Evolutionary conservation across 2,113 vertebrate species (phyloP).

Genomic region (Cromileptes altivelis): DNA sequence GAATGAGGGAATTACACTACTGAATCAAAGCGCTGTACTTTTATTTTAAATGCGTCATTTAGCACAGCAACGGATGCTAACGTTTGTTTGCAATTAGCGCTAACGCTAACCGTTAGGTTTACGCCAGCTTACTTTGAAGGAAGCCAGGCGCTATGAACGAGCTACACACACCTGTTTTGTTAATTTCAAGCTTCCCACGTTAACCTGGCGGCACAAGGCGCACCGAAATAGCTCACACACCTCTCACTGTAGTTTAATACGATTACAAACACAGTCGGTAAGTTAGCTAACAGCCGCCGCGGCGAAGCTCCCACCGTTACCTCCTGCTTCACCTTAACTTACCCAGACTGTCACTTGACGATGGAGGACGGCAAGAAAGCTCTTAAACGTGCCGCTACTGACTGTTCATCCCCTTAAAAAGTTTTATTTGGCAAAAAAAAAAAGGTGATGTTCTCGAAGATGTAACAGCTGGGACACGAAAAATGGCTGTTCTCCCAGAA

Average conservation of each 20-base stretch:
- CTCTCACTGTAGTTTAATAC: slow-evolving; percentile 28
- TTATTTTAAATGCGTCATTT: neutral
- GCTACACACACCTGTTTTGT: neutral
- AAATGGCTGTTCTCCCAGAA: slow-evolving; percentile 64
- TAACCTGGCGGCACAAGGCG: neutral
- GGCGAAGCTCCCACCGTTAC: neutral
- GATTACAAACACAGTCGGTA: slow-evolving; percentile 12
- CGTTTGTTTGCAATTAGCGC: neutral
- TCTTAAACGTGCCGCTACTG: neutral
- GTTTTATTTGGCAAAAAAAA: neutral
- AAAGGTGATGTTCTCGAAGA: neutral
- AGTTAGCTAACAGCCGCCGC: neutral
- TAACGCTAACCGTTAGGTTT: neutral
- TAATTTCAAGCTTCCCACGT: neutral
- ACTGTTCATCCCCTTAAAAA: neutral
- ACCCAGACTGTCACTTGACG: slow-evolving; percentile 13
- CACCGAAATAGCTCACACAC: slow-evolving; percentile 27
- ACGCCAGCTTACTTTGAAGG: slow-evolving; percentile 37
- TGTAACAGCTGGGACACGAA: slow-evolving; percentile 37
- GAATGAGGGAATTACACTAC: fast-evolving
- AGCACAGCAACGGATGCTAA: neutral
- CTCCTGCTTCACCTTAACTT: neutral
- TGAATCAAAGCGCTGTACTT: neutral
- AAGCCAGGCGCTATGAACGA: neutral
- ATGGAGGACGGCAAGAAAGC: neutral